Evolutionary conservation across 2,113 vertebrate species (phyloP).

Genomic region (Aegithalos caudatus): DNA sequence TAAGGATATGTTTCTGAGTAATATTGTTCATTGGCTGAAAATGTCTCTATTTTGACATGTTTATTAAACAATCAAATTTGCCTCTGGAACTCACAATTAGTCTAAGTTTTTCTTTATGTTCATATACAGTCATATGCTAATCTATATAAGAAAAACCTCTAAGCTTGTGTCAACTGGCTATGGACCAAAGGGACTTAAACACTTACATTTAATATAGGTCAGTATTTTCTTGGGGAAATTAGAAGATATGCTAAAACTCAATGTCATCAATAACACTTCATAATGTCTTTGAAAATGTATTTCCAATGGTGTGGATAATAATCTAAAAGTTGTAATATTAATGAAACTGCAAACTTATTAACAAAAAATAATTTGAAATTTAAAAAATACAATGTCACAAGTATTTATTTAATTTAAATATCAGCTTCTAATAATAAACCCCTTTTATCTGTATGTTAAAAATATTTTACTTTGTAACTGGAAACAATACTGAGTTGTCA

Average conservation of each 20-base stretch:
- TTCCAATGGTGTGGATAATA: neutral
- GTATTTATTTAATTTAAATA: neutral
- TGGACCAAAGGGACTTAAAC: slow-evolving; percentile 6
- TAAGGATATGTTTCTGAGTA: neutral
- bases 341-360: neutral
- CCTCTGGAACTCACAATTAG: neutral
- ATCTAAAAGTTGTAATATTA: neutral
- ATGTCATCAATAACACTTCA: neutral
- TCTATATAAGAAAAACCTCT: neutral
- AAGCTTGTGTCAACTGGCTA: neutral
- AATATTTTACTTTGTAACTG: neutral
- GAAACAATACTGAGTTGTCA: neutral
- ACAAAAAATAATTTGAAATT: neutral
- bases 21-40: neutral
- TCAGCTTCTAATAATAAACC: neutral
- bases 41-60: neutral
- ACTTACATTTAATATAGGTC: neutral
- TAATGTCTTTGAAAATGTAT: neutral
- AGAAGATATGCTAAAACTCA: neutral
- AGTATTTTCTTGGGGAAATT: neutral
- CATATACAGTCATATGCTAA: neutral
- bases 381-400: neutral
- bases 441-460: neutral
- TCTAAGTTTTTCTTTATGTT: neutral
- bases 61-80: neutral